These are phyloP conservation scores for Lasioglossum oenotherae DNA, from an alignment of 2,888 invertebrate species.

Conservation along the genomic window DNA sequence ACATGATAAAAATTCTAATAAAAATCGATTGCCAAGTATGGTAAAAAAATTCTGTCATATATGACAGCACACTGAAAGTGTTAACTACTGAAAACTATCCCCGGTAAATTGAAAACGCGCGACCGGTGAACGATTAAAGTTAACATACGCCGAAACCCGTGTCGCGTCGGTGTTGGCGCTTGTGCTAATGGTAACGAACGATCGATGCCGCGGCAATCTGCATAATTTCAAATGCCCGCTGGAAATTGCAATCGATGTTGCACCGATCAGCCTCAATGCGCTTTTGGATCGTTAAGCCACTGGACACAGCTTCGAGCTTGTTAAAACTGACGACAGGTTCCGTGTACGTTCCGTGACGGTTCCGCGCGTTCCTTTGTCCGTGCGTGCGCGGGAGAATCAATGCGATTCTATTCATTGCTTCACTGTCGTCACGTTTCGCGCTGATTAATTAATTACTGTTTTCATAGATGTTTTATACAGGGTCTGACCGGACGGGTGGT, in stretches of 20 bases:
- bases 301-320: slow-evolving; percentile 27
- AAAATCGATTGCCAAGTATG: too few relatives aligned
- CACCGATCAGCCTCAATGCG: slow-evolving; percentile 41
- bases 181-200: slow-evolving; percentile 10
- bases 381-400: background rate
- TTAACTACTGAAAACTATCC: background rate
- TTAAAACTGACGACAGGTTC: background rate
- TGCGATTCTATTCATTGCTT: background rate
- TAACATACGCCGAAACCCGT: background rate
- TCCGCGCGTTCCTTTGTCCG: background rate
- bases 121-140: background rate
- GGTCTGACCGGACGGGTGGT: too few relatives aligned
- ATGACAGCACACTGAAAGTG: background rate
- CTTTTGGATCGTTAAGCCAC: slow-evolving; percentile 35
- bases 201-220: slow-evolving; percentile 53
- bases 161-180: background rate
- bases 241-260: slow-evolving; percentile 50
- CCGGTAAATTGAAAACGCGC: background rate
- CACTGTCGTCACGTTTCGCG: background rate
- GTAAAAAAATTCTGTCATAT: background rate
- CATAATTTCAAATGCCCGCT: slow-evolving; percentile 55
- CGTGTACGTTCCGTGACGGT: background rate
- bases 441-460: background rate
- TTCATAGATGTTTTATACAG: background rate
- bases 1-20: too few relatives aligned